Evolutionary conservation across 1,140 invertebrate species (phyloP).

Genomic region (Aphelenchoides besseyi): DNA sequence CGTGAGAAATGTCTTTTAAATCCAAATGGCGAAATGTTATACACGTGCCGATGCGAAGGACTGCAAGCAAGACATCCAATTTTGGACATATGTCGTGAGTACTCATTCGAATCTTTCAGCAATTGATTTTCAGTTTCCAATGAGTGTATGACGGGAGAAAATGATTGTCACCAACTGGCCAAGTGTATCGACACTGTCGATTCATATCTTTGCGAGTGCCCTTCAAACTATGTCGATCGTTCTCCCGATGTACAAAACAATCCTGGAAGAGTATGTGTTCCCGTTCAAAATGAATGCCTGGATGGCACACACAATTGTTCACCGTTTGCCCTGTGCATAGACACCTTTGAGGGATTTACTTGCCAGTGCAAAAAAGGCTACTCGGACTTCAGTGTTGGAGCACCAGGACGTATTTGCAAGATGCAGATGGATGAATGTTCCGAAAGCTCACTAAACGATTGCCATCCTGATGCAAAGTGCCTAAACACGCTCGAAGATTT

Average conservation of each 20-base stretch:
- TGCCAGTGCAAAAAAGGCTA: constrained; percentile 64
- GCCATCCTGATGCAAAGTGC: constrained; percentile 58
- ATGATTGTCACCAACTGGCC: constrained; percentile 56
- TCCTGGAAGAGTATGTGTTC: constrained; percentile 55
- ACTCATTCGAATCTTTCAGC: background rate
- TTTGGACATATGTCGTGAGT: constrained; percentile 59
- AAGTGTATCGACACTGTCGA: constrained; percentile 61
- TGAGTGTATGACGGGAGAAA: constrained; percentile 50
- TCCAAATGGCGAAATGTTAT: constrained; percentile 45
- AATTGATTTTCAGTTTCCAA: constrained; percentile 48
- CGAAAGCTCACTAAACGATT: constrained; percentile 48
- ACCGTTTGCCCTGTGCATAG: constrained; percentile 62
- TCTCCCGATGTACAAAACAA: constrained; percentile 46
- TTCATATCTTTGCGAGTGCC: constrained; percentile 55
- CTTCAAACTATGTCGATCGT: constrained; percentile 52
- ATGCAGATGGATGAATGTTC: constrained; percentile 54
- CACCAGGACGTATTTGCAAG: constrained; percentile 53
- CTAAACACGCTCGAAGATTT: too few species aligned
- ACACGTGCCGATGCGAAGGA: constrained; percentile 56
- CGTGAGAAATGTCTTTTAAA: constrained; percentile 57
- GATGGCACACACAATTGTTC: constrained; percentile 56
- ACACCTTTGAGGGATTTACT: constrained; percentile 58
- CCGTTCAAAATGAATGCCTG: constrained; percentile 52
- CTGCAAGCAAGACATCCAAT: constrained; percentile 53
- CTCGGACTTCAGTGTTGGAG: constrained; percentile 58